Evolutionary conservation across 1,140 invertebrate species (phyloP), one percentile per base, ranked within the genome.

Genomic region (Drosophila saltans): DNA sequence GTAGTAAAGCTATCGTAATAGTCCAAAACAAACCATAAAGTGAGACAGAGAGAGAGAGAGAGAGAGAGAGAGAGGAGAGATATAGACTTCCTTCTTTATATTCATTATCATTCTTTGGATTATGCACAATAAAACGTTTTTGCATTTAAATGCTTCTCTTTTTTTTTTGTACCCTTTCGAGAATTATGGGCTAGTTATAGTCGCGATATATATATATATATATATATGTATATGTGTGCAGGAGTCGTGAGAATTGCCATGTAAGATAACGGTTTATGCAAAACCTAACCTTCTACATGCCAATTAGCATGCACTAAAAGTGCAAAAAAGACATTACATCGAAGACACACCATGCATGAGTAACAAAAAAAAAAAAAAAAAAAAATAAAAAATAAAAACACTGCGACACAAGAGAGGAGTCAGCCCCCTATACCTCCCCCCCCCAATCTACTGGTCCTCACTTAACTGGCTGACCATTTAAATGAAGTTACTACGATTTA

Each of bases 261-360:
- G 69, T 63, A 59, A 63, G 56, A 57, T 85, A 85, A 85, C 82
- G 83, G 82, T 77, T 77, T 73, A 74, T 79, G 83, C 82, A 68
- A 82, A 88, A 71, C 72, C 66, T 52, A 45, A 41, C 67, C 55
- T 75, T 70, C 59, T 64, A 75, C 26, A 60, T 58, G 79, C 83
- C 82, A 86, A 86, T 86, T 86, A 86, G 82, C 83, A 86, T 86
- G 82, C 82, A 82, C 55, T 76, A 80, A 86, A 86, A 88, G 83
- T 76, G 82, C 82, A 88, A 72, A 72, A 80, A 77, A 77, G 82
- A 73, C 66, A 77, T 77, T 83, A 73, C 73, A 77, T 66, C 58
- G 80, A 66, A 56, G 74, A 76, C 80, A 71, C 61, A 80, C 69
- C 82, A 82, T 71, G 82, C 83, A 86, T 86, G 57, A 82, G 79